Percentiles rank a stretch among this genome's conserved stretches.
phyloP scores from a whole-genome alignment of 2,797 vertebrate species.

The Pseudochromis fuscus region DNA sequence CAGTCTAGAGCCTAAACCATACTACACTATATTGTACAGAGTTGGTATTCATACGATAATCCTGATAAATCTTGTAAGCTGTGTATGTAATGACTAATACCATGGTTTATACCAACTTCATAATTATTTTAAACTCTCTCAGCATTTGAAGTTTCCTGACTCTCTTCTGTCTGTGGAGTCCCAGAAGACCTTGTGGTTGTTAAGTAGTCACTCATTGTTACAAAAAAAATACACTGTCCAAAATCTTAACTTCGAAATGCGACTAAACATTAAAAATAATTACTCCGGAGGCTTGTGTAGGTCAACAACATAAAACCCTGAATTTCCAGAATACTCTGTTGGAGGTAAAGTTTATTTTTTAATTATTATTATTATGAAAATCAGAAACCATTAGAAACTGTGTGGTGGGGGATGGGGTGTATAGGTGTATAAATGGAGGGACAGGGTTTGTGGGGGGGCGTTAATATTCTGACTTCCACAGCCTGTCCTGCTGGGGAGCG shows the following conservation, averaged over 20 bases:
- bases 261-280: not conserved
- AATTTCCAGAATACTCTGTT: not conserved
- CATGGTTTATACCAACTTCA: no score
- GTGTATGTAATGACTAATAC: no score
- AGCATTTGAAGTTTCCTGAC: no score
- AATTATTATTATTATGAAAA: constrained; percentile 12
- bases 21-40: no score
- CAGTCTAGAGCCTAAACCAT: no score
- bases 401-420: constrained; percentile 11
- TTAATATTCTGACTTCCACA: constrained; percentile 81
- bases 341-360: not conserved
- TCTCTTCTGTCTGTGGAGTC: not conserved
- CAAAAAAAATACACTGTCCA: not conserved
- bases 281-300: not conserved
- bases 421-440: constrained; percentile 36
- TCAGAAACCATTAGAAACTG: constrained; percentile 6
- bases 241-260: not conserved
- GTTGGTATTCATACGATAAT: no score
- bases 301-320: not conserved
- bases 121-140: no score
- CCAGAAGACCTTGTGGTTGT: no score
- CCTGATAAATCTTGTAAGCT: no score
- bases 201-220: not conserved
- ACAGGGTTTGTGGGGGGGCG: constrained; percentile 20
- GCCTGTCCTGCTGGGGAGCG: constrained; percentile 87